Conservation (phyloP, 1,140 invertebrate species). For the Centruroides sculpturatus region DNA sequence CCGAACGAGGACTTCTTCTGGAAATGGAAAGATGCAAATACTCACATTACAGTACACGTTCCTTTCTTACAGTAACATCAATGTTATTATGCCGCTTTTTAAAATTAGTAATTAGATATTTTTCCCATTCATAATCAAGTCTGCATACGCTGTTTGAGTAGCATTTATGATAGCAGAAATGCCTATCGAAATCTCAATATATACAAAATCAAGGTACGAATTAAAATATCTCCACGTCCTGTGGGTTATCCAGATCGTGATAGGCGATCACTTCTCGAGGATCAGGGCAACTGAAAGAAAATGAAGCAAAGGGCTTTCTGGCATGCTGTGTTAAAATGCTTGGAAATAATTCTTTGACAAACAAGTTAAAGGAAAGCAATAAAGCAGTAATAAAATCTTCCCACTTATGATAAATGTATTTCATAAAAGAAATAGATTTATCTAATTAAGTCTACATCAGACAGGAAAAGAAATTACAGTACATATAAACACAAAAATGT, state of each 20-base stretch:
- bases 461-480: too few species aligned
- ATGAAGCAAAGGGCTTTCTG: slow-evolving; percentile 18
- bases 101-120: neutral
- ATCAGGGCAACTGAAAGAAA: slow-evolving; percentile 28
- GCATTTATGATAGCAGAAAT: neutral
- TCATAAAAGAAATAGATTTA: neutral
- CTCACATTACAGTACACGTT: neutral
- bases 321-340: neutral
- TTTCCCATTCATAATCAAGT: neutral
- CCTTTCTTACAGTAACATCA: neutral
- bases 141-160: too few species aligned
- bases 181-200: neutral
- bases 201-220: slow-evolving; percentile 1
- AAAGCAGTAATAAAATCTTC: neutral
- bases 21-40: slow-evolving; percentile 30
- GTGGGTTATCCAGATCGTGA: slow-evolving; percentile 66
- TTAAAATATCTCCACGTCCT: slow-evolving; percentile 53
- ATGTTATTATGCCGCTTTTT: neutral
- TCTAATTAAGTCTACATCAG: too few species aligned
- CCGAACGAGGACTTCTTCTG: slow-evolving; percentile 34
- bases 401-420: slow-evolving; percentile 1
- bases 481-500: too few species aligned
- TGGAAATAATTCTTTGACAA: slow-evolving; percentile 1
- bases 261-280: slow-evolving; percentile 57
- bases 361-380: neutral